A percentile compares a stretch with the other conserved stretches of the same genome.
phyloP scores from a whole-genome alignment of 2,797 vertebrate species.

The Cygnus olor region DNA sequence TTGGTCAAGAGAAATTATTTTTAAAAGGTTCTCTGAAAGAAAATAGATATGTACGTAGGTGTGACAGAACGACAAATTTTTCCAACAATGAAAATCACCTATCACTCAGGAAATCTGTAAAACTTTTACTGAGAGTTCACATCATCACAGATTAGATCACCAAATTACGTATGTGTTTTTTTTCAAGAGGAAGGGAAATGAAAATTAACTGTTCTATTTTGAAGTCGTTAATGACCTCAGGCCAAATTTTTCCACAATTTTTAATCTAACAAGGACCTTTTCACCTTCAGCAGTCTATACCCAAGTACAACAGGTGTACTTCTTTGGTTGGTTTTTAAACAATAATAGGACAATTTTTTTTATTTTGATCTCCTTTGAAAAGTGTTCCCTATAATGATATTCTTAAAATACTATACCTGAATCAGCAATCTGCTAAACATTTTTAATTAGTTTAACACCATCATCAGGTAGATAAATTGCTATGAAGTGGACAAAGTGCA shows the following conservation, averaged over 20 bases:
- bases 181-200: background rate
- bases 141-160: background rate
- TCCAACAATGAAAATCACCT: background rate
- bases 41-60: background rate
- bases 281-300: background rate
- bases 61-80: background rate
- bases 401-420: background rate
- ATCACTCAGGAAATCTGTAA: background rate
- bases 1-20: background rate
- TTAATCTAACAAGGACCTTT: background rate
- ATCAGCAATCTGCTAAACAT: background rate
- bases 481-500: background rate
- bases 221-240: background rate
- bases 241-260: background rate
- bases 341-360: background rate
- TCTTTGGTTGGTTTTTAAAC: background rate
- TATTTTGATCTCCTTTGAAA: background rate
- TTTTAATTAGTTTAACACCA: background rate
- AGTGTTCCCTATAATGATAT: background rate
- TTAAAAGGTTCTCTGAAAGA: background rate
- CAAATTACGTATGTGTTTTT: background rate
- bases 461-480: background rate
- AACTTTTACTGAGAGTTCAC: background rate
- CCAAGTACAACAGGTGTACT: background rate
- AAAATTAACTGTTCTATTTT: background rate